Base-by-base conservation (phyloP, 2,888 invertebrate species). In the Epistrophe grossulariae region DNA sequence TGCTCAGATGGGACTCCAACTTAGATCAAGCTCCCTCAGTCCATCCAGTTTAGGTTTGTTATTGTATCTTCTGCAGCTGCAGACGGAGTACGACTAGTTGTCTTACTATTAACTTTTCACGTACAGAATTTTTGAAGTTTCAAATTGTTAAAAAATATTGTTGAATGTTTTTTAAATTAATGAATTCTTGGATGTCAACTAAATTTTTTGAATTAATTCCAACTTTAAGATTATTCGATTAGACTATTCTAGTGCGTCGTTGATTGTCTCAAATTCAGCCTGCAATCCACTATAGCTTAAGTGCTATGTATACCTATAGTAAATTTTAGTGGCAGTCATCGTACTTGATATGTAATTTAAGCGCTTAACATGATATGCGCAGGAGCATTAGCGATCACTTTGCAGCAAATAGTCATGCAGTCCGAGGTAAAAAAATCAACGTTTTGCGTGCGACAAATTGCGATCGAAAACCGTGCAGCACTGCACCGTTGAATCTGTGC, bases 381-480 rank as follows among this genome's bases (percentile, higher is more conserved):
- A 71, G 85, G 66, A 64, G 78, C 76, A 55, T 62, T 64, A 24
- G 60, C 59, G 17, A 59, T 50, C 84, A 79, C 28, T 70, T 28
- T 43, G 50, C 35, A 48, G 50, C 15, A 24, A 71, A 48, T 40
- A 38, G 28, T 45, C 17, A n/a, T n/a, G n/a, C n/a, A 31, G 57
- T 31, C 31, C 31, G 31, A 57, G 4, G n/a, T 1, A 10, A 35
- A 35, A 19, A 59, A 59, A 38, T 35, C 55, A 28, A 15, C 19
- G 59, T 68, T 52, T 81, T 40, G 78, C 85, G 85, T 87, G 85
- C 71, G 79, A 82, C 74, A 87, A 87, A 87, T 87, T 74, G 82
- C 24, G 2, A 71, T 76, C 13, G 28, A 57, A 8, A 45, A 52
- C 50, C 52, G 38, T 40, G 31, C 57, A 17, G 35, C 31, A 40